Conservation (phyloP, 2,888 invertebrate species). For the Lycocerus yunnanus region DNA sequence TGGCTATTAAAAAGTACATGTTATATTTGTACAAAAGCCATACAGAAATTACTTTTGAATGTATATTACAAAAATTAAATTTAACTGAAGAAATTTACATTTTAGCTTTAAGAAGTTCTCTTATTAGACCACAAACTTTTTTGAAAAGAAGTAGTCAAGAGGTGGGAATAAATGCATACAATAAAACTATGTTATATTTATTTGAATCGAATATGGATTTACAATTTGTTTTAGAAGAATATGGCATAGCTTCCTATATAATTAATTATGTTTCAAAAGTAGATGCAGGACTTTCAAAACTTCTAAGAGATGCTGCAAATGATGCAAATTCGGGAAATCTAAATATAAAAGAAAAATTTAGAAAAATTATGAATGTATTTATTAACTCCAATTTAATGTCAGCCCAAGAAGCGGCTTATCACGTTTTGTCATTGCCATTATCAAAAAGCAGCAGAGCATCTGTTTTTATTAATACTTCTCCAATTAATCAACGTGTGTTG, state of each 20-base stretch:
- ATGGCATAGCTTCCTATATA: neutral
- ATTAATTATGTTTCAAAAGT: neutral
- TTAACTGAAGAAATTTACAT: neutral
- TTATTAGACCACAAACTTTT: neutral
- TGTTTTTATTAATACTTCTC: conserved; percentile 16
- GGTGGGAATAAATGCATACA: neutral
- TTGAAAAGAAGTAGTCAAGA: neutral
- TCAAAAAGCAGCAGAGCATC: too few relatives aligned
- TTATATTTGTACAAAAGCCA: neutral
- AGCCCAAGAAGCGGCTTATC: conserved; percentile 38
- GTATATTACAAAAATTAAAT: neutral
- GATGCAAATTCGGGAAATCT: neutral
- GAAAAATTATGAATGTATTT: conserved; percentile 26
- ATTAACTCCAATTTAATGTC: conserved; percentile 33
- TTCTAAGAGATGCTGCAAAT: neutral
- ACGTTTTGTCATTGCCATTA: too few relatives aligned
- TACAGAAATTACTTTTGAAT: neutral
- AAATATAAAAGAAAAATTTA: too few relatives aligned
- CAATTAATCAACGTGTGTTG: conserved; percentile 20
- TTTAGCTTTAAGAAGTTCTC: neutral
- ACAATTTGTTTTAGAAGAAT: neutral
- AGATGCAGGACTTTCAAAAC: neutral
- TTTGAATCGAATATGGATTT: conserved; percentile 18
- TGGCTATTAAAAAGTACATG: too few relatives aligned
- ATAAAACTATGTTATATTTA: neutral